Percentiles rank a stretch among this genome's conserved stretches.
Conservation (phyloP, 92 coral and sea anemone genomes). For the Isaurus tuberculatus region DNA sequence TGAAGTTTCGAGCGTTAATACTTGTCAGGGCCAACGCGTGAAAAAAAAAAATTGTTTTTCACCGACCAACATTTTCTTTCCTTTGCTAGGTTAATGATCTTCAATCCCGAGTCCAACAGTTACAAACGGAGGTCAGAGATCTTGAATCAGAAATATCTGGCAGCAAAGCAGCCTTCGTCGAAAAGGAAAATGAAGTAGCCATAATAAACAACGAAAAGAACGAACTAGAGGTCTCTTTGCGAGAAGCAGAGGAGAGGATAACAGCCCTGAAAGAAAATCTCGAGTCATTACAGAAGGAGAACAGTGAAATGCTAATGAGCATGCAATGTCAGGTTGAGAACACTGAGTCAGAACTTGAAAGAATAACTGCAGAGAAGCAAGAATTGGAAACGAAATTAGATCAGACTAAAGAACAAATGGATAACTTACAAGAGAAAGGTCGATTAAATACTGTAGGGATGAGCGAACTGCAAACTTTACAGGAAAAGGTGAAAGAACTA, state of each 20-base stretch:
- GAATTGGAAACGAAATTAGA: slow-evolving; percentile 57
- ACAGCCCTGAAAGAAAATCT: slow-evolving; percentile 7
- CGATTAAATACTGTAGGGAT: slow-evolving; percentile 40
- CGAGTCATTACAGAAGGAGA: slow-evolving; percentile 6
- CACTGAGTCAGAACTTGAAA: slow-evolving; percentile 42
- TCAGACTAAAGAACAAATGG: slow-evolving; percentile 63
- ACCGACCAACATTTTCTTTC: neutral
- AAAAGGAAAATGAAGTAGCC: slow-evolving; percentile 22
- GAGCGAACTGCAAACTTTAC: slow-evolving; percentile 37
- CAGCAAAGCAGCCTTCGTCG: slow-evolving; percentile 6
- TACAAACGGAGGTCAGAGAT: slow-evolving; percentile 1
- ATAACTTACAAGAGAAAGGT: slow-evolving; percentile 51
- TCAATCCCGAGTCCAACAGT: neutral
- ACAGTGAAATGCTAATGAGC: slow-evolving; percentile 48
- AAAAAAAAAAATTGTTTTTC: too few relatives aligned
- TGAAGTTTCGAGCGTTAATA: too few relatives aligned
- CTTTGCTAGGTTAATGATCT: neutral
- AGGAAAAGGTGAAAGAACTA: slow-evolving; percentile 51
- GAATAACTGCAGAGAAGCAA: slow-evolving; percentile 52
- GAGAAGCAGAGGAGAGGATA: slow-evolving; percentile 29
- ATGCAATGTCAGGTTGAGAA: slow-evolving; percentile 49
- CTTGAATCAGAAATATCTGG: slow-evolving; percentile 1
- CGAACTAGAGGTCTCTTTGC: slow-evolving; percentile 20
- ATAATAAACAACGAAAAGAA: slow-evolving; percentile 23
- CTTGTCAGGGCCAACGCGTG: too few relatives aligned